Evolutionary conservation across 1,140 invertebrate genomes (phyloP), one percentile per base, ranked within the genome.

Genomic region (Zaprionus capensis): DNA sequence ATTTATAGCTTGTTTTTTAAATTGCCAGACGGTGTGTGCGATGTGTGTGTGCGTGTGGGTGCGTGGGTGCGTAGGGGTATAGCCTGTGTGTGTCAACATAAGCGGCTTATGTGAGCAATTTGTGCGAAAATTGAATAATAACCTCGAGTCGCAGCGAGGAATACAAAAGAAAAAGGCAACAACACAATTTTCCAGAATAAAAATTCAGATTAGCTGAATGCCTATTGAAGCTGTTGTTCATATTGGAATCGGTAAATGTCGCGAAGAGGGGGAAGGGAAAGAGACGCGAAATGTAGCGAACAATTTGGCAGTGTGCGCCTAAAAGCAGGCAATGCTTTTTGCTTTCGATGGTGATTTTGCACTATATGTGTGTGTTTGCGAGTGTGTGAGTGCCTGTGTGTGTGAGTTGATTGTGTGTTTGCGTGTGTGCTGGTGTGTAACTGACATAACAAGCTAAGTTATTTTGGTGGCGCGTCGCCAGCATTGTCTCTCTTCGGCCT

Each of bases 291-390:
- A 28, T 28, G 6, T 7, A 41, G 36, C 41, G 28, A 1, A 1
- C 38, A 38, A n/a, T 12, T 68, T 41, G 26, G 11, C 44, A 71
- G 41, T 44, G 36, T 44, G 55, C 63, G 65, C 66, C 78, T 63
- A 26, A 78, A 78, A 78, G 74, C 66, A 59, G 64, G 66, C 81
- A 63, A 62, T 44, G 63, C 71, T 74, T 81, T 84, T 51, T 64
- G 38, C 26, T 1, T 9, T 44, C n/a, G 15, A 15, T 41, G 41
- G 7, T 2, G 7, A 46, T 46, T 46, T 17, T 46, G n/a, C 41
- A 46, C 28, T 22, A 31, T 36, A 15, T 44, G 55, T 55, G n/a
- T 46, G 55, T 41, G 68, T 38, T 46, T 20, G 28, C 17, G n/a
- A n/a, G 31, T 20, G 2, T 14, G 36, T 59, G 17, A n/a, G 28